Percentiles rank a stretch among this genome's conserved stretches.
Conservation (phyloP, 2,888 invertebrate species). For the Apamea anceps region DNA sequence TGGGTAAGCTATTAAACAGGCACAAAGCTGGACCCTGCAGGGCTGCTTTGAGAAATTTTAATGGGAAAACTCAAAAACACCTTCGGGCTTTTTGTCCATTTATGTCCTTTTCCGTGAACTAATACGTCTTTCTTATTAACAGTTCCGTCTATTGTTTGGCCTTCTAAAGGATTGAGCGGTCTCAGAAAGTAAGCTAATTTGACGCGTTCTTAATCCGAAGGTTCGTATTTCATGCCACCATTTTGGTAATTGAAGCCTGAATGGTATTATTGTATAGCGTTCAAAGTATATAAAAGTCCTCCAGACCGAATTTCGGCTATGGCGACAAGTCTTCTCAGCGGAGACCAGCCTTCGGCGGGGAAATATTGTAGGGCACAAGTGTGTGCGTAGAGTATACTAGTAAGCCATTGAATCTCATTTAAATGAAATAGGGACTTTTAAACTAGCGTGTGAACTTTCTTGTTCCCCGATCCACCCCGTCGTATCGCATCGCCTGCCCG, state of each 20-base stretch:
- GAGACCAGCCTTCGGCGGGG: too few species aligned
- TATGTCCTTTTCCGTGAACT: constrained; percentile 6
- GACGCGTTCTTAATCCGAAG: constrained; percentile 24
- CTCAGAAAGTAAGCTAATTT: constrained; percentile 25
- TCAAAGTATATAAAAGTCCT: too few species aligned
- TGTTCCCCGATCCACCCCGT: too few species aligned
- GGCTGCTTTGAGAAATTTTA: neutral
- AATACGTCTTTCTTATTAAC: neutral
- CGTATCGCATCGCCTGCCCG: too few species aligned
- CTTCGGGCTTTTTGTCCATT: too few species aligned
- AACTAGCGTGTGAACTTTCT: too few species aligned
- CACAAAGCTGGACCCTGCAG: neutral
- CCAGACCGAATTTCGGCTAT: too few species aligned
- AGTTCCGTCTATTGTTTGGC: constrained; percentile 3
- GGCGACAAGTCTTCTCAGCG: too few species aligned
- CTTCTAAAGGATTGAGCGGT: constrained; percentile 27
- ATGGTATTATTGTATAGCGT: neutral
- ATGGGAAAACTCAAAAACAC: neutral
- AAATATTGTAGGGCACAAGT: too few species aligned
- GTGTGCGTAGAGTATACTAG: neutral
- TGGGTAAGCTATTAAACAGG: neutral
- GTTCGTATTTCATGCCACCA: constrained; percentile 11
- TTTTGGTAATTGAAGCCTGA: neutral
- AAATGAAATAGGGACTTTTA: neutral
- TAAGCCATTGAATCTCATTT: neutral